Evolutionary conservation across 2,888 invertebrate species (phyloP).

Genomic region (Brachypterus glaber): DNA sequence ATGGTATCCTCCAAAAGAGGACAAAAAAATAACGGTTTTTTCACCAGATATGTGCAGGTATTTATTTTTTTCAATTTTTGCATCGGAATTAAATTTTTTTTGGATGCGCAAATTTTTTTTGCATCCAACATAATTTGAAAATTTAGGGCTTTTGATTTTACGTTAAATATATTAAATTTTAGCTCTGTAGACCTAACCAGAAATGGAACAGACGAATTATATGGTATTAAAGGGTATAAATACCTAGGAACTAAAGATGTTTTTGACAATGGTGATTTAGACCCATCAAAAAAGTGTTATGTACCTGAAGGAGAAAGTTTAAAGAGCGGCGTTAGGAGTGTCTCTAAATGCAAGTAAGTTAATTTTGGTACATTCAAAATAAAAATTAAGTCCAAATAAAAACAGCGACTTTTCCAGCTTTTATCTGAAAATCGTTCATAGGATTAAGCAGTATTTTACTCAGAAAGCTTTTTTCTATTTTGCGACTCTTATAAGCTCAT

Average conservation of each 20-base stretch:
- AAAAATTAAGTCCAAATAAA: too few relatives aligned
- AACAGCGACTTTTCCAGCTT: too few relatives aligned
- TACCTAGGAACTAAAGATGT: conserved; percentile 52
- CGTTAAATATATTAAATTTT: conserved; percentile 3
- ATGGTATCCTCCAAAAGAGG: conserved; percentile 60
- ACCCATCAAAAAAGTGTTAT: conserved; percentile 57
- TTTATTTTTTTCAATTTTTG: conserved; percentile 2
- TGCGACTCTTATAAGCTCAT: too few relatives aligned
- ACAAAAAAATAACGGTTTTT: conserved; percentile 55
- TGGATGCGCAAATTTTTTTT: conserved; percentile 11
- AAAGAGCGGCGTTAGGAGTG: conserved; percentile 57
- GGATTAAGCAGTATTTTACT: too few relatives aligned
- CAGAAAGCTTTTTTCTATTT: too few relatives aligned
- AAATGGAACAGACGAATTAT: conserved; percentile 34
- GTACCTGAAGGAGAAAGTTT: conserved; percentile 38
- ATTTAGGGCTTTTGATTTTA: conserved; percentile 6
- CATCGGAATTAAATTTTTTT: too few relatives aligned
- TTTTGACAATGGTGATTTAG: conserved; percentile 62
- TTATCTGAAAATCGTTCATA: too few relatives aligned
- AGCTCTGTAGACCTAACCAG: conserved; percentile 40
- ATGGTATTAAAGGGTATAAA: conserved; percentile 45
- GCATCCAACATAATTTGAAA: not conserved
- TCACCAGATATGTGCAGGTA: conserved; percentile 72
- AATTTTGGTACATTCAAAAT: not conserved
- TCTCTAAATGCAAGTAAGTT: conserved; percentile 52